Evolutionary conservation across 2,888 invertebrate species (phyloP).

Genomic region (Eupithecia pulchellata): DNA sequence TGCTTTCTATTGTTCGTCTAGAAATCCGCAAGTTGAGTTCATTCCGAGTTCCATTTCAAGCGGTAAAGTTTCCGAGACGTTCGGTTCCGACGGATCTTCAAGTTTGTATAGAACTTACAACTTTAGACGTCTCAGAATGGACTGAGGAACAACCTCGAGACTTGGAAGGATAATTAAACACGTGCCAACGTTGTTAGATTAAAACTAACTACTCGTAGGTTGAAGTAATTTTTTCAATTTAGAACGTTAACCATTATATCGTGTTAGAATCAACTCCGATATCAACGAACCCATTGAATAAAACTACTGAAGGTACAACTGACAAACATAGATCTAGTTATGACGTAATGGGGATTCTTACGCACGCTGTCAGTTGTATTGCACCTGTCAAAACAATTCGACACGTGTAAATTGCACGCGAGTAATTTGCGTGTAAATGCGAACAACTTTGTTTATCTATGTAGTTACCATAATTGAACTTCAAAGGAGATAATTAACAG

Average conservation of each 20-base stretch:
- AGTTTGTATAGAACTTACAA: constrained; percentile 19
- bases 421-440: constrained; percentile 18
- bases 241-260: background rate
- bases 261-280: background rate
- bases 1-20: constrained; percentile 22
- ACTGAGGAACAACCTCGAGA: constrained; percentile 6
- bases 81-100: constrained; percentile 22
- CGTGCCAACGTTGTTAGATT: constrained; percentile 8
- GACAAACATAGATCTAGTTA: background rate
- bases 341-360: constrained; percentile 45
- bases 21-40: constrained; percentile 22
- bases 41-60: constrained; percentile 24
- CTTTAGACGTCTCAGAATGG: constrained; percentile 26
- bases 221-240: background rate
- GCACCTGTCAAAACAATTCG: constrained; percentile 56
- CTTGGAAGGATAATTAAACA: constrained; percentile 16
- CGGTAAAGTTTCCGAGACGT: constrained; percentile 29
- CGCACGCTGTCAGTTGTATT: constrained; percentile 46
- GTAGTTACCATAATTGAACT: constrained; percentile 18
- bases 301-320: background rate
- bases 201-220: background rate
- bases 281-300: background rate
- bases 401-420: constrained; percentile 17
- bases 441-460: constrained; percentile 16
- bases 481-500: constrained; percentile 7